Evolutionary conservation across 1,140 invertebrate species (phyloP).

Genomic region (Cherax quadricarinatus): DNA sequence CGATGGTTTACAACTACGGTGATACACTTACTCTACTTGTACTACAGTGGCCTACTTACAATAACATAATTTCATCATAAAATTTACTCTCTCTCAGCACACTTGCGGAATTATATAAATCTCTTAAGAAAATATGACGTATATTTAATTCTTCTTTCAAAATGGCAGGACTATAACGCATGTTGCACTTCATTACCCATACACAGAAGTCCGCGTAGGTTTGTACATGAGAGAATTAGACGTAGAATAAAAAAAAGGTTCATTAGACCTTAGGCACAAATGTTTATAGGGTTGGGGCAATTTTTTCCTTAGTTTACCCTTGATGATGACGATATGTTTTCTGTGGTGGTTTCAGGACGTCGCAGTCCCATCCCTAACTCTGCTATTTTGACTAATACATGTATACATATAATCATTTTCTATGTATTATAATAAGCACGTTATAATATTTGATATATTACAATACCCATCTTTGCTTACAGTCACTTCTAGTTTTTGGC

Average conservation of each 20-base stretch:
- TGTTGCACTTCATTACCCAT: neutral
- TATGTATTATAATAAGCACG: neutral
- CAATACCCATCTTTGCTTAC: neutral
- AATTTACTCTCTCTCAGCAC: conserved; percentile 15
- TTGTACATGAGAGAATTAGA: conserved; percentile 1
- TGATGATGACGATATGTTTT: neutral
- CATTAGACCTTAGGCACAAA: too few relatives aligned
- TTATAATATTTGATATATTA: neutral
- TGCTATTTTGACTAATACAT: neutral
- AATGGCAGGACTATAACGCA: neutral
- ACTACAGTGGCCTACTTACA: conserved; percentile 50
- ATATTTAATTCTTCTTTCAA: neutral
- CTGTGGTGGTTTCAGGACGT: neutral
- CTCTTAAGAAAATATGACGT: conserved; percentile 34
- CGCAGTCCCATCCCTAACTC: neutral
- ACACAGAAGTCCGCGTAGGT: conserved; percentile 1
- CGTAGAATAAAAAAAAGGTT: neutral
- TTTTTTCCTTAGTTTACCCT: neutral
- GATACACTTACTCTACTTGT: conserved; percentile 51
- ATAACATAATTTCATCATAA: conserved; percentile 26
- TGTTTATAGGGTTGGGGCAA: too few relatives aligned
- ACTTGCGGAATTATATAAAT: conserved; percentile 19
- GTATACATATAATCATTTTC: neutral
- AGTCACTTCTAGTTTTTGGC: neutral
- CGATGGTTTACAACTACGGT: conserved; percentile 25